Conservation (phyloP, 2,888 invertebrate species). For the Julus scanicus region DNA sequence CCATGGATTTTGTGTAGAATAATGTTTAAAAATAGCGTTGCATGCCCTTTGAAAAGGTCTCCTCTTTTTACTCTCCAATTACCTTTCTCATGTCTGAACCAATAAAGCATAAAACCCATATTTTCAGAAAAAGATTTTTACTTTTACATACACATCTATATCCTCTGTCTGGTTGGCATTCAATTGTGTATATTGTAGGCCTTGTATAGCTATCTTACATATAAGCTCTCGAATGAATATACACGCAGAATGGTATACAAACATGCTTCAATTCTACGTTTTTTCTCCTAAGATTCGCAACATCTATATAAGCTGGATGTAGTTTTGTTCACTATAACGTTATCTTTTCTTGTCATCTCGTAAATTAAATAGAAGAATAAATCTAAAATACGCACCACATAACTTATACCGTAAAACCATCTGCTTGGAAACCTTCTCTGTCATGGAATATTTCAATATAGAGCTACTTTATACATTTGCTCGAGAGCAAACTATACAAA, state of each 20-base stretch:
- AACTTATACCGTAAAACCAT: constrained; percentile 33
- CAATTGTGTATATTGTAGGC: constrained; percentile 33
- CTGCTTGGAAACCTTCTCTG: constrained; percentile 33
- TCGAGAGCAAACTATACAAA: background rate
- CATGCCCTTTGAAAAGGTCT: constrained; percentile 33
- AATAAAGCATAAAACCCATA: constrained; percentile 33
- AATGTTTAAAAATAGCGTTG: background rate
- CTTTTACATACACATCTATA: constrained; percentile 23
- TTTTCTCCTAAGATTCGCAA: constrained; percentile 17
- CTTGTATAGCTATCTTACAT: background rate
- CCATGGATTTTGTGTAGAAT: background rate
- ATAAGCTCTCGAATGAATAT: constrained; percentile 33
- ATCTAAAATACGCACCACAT: constrained; percentile 33
- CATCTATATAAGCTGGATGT: constrained; percentile 12
- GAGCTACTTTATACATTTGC: constrained; percentile 33
- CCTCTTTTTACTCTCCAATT: constrained; percentile 18
- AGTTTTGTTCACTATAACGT: constrained; percentile 33
- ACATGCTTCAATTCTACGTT: background rate
- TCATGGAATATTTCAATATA: constrained; percentile 33
- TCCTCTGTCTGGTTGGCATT: background rate
- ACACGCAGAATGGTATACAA: constrained; percentile 4
- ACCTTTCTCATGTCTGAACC: constrained; percentile 33
- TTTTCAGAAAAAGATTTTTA: constrained; percentile 30
- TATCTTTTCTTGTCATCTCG: constrained; percentile 33
- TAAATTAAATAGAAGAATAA: constrained; percentile 33